Base-by-base conservation (phyloP, 2,888 invertebrate genomes). In the Sclerodermus sp. region DNA sequence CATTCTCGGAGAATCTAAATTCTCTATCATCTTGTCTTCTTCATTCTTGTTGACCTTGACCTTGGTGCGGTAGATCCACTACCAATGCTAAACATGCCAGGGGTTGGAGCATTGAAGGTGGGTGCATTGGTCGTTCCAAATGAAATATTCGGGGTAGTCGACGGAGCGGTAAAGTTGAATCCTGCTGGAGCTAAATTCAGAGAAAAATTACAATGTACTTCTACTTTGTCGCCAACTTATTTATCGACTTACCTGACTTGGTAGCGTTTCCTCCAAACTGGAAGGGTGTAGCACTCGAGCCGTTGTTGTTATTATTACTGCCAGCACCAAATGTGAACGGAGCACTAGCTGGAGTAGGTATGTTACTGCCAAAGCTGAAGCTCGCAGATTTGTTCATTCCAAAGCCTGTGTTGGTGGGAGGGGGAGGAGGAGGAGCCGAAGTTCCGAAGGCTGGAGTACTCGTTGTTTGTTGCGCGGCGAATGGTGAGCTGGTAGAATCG, bases 1-100 rank as follows among this genome's bases (percentile, higher is more conserved):
- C 23, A 8, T 23, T 23, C 23, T 8, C 23, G 23, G 8, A 23
- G 29, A 59, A 55, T 67, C 75, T 76, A 74, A 69, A 73, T 69
- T 72, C 71, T 75, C 70, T 73, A 77, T 76, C 75, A 78, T 76
- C 76, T 77, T 47, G 72, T 71, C 60, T 75, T 73, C 54, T 80
- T 75, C 9, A 71, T 62, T 41, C 79, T 76, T 34, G 71, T 66
- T 31, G 74, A 65, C 44, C 81, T 70, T 37, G 77, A 65, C 52
- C 79, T 73, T n/a, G 78, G 73, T n/a, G 77, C 73, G 13, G 67
- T 78, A 6, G 73, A 78, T 12, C 81, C 80, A 1, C 79, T 73
- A 10, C 82, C 82, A 51, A 82, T 82, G 60, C 76, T 82, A 57
- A 82, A 82, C 78, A 80, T 81, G 18, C 68, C 70, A 4, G 68